These are phyloP conservation scores for Gisinianus flammeolus DNA, from an alignment of 2,888 invertebrate genomes.

Conservation along the genomic window DNA sequence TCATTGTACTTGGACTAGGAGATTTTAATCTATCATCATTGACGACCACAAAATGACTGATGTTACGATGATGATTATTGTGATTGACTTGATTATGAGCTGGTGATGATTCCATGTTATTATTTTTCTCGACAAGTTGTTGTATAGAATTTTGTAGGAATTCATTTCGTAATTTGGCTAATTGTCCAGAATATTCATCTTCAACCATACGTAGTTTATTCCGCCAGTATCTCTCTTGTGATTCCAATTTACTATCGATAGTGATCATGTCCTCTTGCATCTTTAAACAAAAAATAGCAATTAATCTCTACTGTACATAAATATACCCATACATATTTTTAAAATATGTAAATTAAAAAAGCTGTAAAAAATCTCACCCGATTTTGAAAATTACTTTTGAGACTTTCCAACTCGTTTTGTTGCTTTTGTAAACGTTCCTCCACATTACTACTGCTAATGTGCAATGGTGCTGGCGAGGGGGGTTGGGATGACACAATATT, in stretches of 20 bases:
- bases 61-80: neutral
- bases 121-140: neutral
- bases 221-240: conserved; percentile 50
- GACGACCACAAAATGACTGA: neutral
- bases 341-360: neutral
- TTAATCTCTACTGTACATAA: neutral
- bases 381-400: conserved; percentile 17
- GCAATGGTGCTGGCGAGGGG: neutral
- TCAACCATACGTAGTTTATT: conserved; percentile 44
- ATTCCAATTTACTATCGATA: conserved; percentile 41
- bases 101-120: neutral
- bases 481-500: neutral
- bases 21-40: neutral
- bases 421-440: conserved; percentile 32
- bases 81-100: neutral
- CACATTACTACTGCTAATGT: neutral
- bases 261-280: conserved; percentile 28
- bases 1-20: too few relatives aligned
- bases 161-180: conserved; percentile 46
- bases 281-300: neutral
- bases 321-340: too few relatives aligned
- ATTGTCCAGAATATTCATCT: conserved; percentile 46
- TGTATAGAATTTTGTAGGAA: conserved; percentile 32
- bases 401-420: conserved; percentile 22
- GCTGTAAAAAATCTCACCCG: conserved; percentile 3